Percentiles rank a stretch among this genome's conserved stretches.
phyloP scores from a whole-genome alignment of 1,140 invertebrate genomes.

The Tribolium castaneum region DNA sequence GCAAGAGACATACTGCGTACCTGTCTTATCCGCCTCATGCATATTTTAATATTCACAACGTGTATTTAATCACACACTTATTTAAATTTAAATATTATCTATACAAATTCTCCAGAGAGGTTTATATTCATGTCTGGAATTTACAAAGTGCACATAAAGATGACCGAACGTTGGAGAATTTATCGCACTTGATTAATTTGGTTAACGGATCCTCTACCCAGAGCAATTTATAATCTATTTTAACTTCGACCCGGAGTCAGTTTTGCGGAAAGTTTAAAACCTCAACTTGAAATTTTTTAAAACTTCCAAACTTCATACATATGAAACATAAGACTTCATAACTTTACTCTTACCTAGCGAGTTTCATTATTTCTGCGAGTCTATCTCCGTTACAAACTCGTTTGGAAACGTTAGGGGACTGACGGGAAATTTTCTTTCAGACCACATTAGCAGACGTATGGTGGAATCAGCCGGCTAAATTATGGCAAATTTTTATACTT shows the following conservation, averaged over 20 bases:
- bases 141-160: not conserved
- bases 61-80: slow-evolving; percentile 12
- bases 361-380: slow-evolving; percentile 40
- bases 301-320: slow-evolving; percentile 40
- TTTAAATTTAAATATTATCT: slow-evolving; percentile 26
- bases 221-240: slow-evolving; percentile 10
- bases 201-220: not conserved
- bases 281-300: slow-evolving; percentile 33
- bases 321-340: slow-evolving; percentile 44
- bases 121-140: not conserved
- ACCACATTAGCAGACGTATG: slow-evolving; percentile 9
- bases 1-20: slow-evolving; percentile 7
- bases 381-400: slow-evolving; percentile 24
- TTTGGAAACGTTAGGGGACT: slow-evolving; percentile 13
- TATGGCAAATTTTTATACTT: slow-evolving; percentile 19
- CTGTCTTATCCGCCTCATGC: not conserved
- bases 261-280: slow-evolving; percentile 35
- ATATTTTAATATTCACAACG: slow-evolving; percentile 21
- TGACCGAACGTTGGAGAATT: not conserved
- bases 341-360: slow-evolving; percentile 37
- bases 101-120: not conserved
- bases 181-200: slow-evolving; percentile 19
- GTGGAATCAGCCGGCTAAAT: slow-evolving; percentile 4
- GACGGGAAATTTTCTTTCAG: slow-evolving; percentile 9
- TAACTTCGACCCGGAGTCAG: slow-evolving; percentile 17